A percentile compares a stretch with the other conserved stretches of the same genome.
phyloP scores from a whole-genome alignment of 2,113 vertebrate species.

The Corydoras sp. region DNA sequence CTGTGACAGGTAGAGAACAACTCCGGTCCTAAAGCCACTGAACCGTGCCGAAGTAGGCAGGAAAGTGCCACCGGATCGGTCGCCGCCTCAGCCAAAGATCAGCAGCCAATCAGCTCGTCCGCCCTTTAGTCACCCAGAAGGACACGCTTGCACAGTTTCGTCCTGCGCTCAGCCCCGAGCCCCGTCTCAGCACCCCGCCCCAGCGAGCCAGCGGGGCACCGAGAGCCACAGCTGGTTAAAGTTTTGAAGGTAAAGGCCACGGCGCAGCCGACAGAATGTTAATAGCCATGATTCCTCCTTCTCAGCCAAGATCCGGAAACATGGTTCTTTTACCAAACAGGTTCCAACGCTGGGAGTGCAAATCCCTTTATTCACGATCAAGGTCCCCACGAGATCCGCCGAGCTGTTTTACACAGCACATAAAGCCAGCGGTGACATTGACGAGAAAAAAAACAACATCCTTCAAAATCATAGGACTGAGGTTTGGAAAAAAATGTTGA shows the following conservation, averaged over 20 bases:
- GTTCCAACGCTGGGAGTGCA: not conserved
- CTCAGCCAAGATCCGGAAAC: not conserved
- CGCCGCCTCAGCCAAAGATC: constrained; percentile 31
- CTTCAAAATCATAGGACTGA: not conserved
- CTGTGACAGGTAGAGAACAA: constrained; percentile 29
- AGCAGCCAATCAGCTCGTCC: constrained; percentile 7
- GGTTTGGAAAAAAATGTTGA: too few relatives aligned
- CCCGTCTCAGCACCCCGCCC: not conserved
- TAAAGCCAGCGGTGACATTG: not conserved
- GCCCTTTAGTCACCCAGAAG: constrained; percentile 31
- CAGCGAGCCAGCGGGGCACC: not conserved
- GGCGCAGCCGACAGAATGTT: not conserved
- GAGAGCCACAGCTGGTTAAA: constrained; percentile 1
- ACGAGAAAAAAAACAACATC: not conserved
- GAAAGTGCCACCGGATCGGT: constrained; percentile 33
- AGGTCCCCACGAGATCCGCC: not conserved
- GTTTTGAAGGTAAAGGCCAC: constrained; percentile 8
- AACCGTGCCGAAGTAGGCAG: constrained; percentile 24
- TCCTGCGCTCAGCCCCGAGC: not conserved
- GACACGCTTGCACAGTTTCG: not conserved
- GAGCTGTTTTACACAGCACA: not conserved
- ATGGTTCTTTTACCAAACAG: constrained; percentile 1
- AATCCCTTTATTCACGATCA: not conserved
- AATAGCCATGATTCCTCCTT: constrained; percentile 1
- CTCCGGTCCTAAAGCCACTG: constrained; percentile 22